Evolutionary conservation across 2,113 vertebrate genomes (phyloP).

Genomic region (Ciconia maguari): DNA sequence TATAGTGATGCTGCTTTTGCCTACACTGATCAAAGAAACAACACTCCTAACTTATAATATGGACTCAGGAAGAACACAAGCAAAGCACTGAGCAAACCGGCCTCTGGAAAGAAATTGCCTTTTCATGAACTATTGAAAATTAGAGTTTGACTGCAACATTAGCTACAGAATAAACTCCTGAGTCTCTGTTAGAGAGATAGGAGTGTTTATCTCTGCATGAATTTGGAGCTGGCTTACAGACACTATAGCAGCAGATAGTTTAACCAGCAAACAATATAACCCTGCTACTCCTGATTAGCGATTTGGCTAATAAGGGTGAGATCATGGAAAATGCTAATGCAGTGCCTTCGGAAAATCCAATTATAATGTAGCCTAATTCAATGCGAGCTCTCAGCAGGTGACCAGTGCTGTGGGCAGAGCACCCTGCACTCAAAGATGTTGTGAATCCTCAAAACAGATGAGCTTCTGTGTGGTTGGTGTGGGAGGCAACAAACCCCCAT

Average conservation of each 20-base stretch:
- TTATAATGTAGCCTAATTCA: conserved; percentile 46
- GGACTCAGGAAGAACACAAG: background rate
- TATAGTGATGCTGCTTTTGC: background rate
- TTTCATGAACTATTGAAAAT: background rate
- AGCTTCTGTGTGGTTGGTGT: background rate
- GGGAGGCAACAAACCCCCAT: background rate
- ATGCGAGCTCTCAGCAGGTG: conserved; percentile 50
- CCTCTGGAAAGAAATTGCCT: background rate
- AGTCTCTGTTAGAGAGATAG: background rate
- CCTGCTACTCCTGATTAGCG: conserved; percentile 1
- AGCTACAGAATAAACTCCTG: background rate
- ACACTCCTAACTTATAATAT: accelerated
- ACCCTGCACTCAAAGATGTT: background rate
- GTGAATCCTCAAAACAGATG: background rate
- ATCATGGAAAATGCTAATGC: conserved; percentile 67
- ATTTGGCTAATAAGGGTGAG: conserved; percentile 63
- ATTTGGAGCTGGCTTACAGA: background rate
- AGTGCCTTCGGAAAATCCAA: conserved; percentile 51
- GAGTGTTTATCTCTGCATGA: background rate
- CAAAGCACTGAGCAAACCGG: background rate
- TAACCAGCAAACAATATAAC: background rate
- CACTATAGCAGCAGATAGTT: conserved; percentile 3
- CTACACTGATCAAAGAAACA: background rate
- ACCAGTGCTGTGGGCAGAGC: conserved; percentile 22
- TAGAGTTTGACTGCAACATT: background rate